phyloP scores from a whole-genome alignment of 1,140 invertebrate species.

The Papilio xuthus region DNA sequence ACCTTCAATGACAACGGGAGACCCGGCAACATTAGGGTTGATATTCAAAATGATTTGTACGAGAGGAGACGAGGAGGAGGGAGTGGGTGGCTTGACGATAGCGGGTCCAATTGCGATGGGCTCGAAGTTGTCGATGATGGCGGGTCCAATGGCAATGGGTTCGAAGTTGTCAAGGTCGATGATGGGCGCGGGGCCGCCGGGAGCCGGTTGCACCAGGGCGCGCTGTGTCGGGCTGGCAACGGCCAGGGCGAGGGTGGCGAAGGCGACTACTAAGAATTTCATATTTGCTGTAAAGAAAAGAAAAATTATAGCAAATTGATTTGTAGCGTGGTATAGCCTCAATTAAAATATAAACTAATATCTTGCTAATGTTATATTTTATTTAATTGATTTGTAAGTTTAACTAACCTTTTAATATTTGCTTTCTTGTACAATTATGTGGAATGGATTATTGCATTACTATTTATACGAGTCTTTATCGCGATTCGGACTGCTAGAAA shows the following conservation, averaged over 20 bases:
- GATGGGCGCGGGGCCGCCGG: conserved; percentile 38
- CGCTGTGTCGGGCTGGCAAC: conserved; percentile 13
- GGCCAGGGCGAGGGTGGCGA: neutral
- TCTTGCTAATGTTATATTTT: neutral
- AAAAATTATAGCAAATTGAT: too few relatives aligned
- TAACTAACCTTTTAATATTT: neutral
- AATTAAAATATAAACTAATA: neutral
- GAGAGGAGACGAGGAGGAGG: conserved; percentile 48
- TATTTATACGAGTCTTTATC: conserved; percentile 15
- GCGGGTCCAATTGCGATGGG: conserved; percentile 45
- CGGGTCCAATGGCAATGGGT: conserved; percentile 34
- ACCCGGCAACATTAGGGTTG: conserved; percentile 42
- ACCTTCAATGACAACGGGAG: conserved; percentile 34
- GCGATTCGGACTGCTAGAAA: neutral
- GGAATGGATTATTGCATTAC: conserved; percentile 3
- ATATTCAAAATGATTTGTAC: conserved; percentile 69
- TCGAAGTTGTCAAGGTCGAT: conserved; percentile 37
- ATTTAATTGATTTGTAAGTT: neutral
- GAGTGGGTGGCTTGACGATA: conserved; percentile 46
- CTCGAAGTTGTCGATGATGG: conserved; percentile 37
- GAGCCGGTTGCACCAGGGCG: conserved; percentile 35
- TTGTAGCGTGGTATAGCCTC: too few relatives aligned
- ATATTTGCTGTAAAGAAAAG: conserved; percentile 25
- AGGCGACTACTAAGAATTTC: conserved; percentile 14
- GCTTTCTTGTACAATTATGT: neutral